Conservation (phyloP, 1,140 invertebrate species). For the Lysiphlebus fabarum region DNA sequence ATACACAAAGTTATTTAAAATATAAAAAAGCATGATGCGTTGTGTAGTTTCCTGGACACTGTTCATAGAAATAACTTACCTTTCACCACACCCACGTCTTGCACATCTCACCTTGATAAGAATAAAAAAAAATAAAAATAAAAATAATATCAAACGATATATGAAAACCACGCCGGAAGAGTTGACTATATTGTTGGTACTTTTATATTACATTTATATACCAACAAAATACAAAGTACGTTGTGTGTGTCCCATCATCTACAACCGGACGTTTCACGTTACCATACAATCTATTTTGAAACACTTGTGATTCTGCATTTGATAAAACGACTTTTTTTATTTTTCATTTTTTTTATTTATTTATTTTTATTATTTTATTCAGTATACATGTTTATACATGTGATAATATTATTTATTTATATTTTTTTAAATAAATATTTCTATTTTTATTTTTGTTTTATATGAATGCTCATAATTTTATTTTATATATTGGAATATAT, state of each 20-base stretch:
- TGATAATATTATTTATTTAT: too few relatives aligned
- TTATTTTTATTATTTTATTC: too few relatives aligned
- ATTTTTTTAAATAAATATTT: too few relatives aligned
- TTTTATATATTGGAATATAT: constrained; percentile 8
- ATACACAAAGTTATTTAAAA: neutral
- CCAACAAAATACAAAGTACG: constrained; percentile 25
- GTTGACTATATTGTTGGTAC: constrained; percentile 23
- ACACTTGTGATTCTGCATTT: constrained; percentile 28
- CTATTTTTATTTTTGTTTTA: too few relatives aligned
- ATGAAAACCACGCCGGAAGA: constrained; percentile 19
- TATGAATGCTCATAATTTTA: neutral
- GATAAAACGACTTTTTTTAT: constrained; percentile 22
- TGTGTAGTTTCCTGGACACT: neutral
- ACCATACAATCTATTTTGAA: constrained; percentile 31
- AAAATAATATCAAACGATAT: constrained; percentile 20
- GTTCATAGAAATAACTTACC: constrained; percentile 26
- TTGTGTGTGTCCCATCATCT: constrained; percentile 6
- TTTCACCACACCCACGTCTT: constrained; percentile 41
- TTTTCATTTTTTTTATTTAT: too few relatives aligned
- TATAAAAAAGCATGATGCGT: constrained; percentile 2
- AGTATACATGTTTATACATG: too few relatives aligned
- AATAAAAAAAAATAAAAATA: constrained; percentile 14
- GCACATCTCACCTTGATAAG: constrained; percentile 31
- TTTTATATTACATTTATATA: constrained; percentile 12
- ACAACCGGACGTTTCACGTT: constrained; percentile 22